Conservation (phyloP, 2,888 invertebrate species). For the Rhimphoctona megacephalus region DNA sequence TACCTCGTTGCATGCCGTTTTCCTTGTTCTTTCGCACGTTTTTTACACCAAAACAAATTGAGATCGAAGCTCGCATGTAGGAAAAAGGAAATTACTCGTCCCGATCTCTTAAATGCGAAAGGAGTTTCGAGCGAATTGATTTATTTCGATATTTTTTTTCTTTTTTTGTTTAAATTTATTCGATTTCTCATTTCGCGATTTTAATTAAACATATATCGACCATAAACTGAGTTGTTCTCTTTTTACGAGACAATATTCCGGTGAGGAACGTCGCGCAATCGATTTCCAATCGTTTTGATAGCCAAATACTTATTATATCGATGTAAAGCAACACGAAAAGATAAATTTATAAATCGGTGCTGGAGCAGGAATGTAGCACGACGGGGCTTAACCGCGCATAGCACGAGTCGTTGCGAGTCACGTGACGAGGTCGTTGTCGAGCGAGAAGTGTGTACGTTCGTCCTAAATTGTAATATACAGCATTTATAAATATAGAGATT, state of each 20-base stretch:
- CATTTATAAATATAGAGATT: slow-evolving; percentile 5
- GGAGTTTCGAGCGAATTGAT: neutral
- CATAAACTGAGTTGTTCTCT: neutral
- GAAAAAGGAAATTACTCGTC: neutral
- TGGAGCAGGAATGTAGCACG: slow-evolving; percentile 61
- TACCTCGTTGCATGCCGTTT: slow-evolving; percentile 52
- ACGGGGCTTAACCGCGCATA: slow-evolving; percentile 67
- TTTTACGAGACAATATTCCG: neutral
- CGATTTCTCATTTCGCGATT: neutral
- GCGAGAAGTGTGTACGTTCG: slow-evolving; percentile 61
- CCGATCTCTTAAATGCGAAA: neutral
- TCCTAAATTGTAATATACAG: slow-evolving; percentile 30
- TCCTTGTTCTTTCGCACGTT: neutral
- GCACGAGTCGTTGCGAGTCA: slow-evolving; percentile 71
- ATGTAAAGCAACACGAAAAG: slow-evolving; percentile 21
- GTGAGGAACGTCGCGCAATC: neutral
- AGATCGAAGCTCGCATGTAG: neutral
- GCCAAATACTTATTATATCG: neutral
- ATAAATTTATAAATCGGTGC: slow-evolving; percentile 25
- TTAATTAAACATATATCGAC: neutral
- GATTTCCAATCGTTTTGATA: neutral
- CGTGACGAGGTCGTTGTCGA: slow-evolving; percentile 68
- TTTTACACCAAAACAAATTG: slow-evolving; percentile 3
- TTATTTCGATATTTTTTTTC: neutral
- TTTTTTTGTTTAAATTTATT: neutral